Conservation (phyloP, 2,113 vertebrate genomes). For the Helogale parvula region DNA sequence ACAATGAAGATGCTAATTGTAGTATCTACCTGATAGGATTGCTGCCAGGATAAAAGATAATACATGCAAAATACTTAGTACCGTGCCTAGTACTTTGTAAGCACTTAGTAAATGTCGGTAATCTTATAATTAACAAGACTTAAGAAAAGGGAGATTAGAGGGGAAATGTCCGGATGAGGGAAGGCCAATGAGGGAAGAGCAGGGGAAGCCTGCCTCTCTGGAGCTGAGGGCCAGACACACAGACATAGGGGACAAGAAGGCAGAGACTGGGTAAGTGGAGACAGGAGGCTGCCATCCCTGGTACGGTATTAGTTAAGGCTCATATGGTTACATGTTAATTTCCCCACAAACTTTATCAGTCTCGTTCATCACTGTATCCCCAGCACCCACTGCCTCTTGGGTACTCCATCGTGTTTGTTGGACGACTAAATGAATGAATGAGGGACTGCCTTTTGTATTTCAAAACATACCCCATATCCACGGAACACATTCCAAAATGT, state of each 20-base stretch:
- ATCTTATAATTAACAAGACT: background rate
- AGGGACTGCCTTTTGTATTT: background rate
- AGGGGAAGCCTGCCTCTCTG: background rate
- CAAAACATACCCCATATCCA: background rate
- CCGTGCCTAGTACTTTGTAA: background rate
- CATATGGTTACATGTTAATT: background rate
- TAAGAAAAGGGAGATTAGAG: background rate
- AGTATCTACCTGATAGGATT: background rate
- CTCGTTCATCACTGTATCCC: background rate
- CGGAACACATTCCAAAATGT: background rate
- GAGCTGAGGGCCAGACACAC: background rate
- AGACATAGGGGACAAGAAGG: background rate
- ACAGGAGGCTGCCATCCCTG: background rate
- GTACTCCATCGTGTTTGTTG: background rate
- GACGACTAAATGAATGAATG: background rate
- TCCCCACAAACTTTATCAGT: background rate
- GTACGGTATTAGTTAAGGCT: background rate
- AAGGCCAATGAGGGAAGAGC: background rate
- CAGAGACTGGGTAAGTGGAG: background rate
- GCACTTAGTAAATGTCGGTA: background rate
- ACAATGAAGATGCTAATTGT: background rate
- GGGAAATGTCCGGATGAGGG: background rate
- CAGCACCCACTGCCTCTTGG: background rate
- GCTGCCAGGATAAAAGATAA: background rate
- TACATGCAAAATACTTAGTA: background rate